Evolutionary conservation across 2,797 vertebrate species (phyloP).

Genomic region (Macropodus opercularis): DNA sequence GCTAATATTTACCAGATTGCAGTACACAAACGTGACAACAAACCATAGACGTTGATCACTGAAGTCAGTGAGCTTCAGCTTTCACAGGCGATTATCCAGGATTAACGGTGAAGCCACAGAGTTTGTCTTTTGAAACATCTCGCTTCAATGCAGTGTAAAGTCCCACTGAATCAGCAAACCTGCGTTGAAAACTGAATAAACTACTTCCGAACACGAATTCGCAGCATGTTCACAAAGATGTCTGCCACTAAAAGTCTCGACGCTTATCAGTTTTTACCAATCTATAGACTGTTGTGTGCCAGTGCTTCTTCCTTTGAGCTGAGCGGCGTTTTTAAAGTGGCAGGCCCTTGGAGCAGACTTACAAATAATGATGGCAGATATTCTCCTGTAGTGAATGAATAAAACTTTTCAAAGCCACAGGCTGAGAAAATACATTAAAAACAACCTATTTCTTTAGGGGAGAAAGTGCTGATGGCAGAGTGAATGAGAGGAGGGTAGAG

Average conservation of each 20-base stretch:
- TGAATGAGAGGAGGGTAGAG: conserved; percentile 34
- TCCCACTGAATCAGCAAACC: neutral
- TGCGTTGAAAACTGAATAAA: neutral
- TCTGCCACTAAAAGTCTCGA: neutral
- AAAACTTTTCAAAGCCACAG: conserved; percentile 12
- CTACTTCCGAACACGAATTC: neutral
- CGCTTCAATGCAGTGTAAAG: neutral
- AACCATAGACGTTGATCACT: too few species aligned
- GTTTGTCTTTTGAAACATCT: too few species aligned
- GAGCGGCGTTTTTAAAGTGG: neutral
- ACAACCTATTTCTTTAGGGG: neutral
- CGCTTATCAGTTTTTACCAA: neutral
- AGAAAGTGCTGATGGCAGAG: conserved; percentile 10
- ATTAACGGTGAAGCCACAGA: too few species aligned
- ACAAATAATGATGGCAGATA: conserved; percentile 17
- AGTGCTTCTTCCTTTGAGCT: neutral
- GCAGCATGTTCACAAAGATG: neutral
- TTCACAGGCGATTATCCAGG: too few species aligned
- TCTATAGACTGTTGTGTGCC: neutral
- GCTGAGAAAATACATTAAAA: conserved; percentile 7
- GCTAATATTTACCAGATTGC: too few species aligned
- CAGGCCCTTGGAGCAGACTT: neutral
- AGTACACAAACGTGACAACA: too few species aligned
- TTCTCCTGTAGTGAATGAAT: neutral
- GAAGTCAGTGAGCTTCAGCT: neutral